Conservation (phyloP, 2,888 invertebrate species). For the Acrobasis consociella region DNA sequence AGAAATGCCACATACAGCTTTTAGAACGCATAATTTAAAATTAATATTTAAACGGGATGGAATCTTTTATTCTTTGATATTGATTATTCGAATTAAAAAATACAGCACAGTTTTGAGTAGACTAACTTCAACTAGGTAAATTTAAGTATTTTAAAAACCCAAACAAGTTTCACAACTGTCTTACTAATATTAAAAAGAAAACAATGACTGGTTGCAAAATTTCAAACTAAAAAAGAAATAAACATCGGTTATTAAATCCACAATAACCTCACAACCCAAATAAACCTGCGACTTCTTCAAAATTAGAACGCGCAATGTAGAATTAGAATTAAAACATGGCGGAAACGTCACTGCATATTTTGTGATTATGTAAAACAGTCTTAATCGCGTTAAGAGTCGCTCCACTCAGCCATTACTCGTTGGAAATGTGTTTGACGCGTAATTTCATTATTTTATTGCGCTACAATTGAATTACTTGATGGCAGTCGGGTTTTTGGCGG, state of each 20-base stretch:
- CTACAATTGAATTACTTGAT: conserved; percentile 63
- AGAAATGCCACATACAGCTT: no score
- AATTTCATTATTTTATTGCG: conserved; percentile 75
- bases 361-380: conserved; percentile 71
- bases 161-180: no score
- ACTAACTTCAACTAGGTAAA: background rate
- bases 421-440: conserved; percentile 73
- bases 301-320: conserved; percentile 29
- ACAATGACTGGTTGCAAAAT: no score
- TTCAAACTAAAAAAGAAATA: background rate
- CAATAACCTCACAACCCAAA: no score
- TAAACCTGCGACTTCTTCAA: conserved; percentile 17
- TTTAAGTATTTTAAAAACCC: background rate
- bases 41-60: no score
- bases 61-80: no score
- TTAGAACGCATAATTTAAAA: no score
- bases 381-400: conserved; percentile 63
- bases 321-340: conserved; percentile 53
- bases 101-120: no score
- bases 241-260: background rate
- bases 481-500: conserved; percentile 50
- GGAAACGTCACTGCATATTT: conserved; percentile 45
- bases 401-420: conserved; percentile 52
- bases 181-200: no score
- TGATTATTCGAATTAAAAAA: no score